Evolutionary conservation across 2,113 vertebrate species (phyloP), one percentile per base, ranked within the genome.

Genomic region (Clarias batrachus): DNA sequence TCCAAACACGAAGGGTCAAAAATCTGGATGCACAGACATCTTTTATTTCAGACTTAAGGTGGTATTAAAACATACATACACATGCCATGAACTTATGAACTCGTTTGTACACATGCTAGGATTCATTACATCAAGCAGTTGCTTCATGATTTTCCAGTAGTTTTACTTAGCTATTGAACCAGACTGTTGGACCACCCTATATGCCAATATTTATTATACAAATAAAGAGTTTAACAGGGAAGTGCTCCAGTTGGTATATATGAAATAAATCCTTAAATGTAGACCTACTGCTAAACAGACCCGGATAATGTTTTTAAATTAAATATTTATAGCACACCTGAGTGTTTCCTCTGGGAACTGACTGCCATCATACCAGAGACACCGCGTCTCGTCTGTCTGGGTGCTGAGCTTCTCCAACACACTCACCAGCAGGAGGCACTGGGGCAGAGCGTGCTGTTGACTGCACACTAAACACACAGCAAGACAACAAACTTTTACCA

Each of bases 371-470:
- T 93, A 96, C 97, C 97, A 99, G 37, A 98, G 93, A 59, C 90
- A 89, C 84, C 96, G 94, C 57, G 95, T 93, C 21, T 96, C 96
- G 37, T 96, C 94, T 60, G 96, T 91, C 88, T 96, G 96, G 76
- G 92, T 91, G 60, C 92, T 89, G 48, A 99, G 93, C 84, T 96
- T 96, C 81, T 94, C 94, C 95, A 97, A 85, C 78, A 97, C 82
- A 73, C 87, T 95, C 16, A 96, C 88, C 84, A 99, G 92, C 85
- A 99, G 56, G 0, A 97, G 94, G 85, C 97, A 97, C 8, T 98
- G 97, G 8, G 98, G 93, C 37, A 99, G 94, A 83, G 94, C 92
- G 10, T 95, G 94, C 60, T 97, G 96, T 74, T 93, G 89, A 56
- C 93, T 90, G 76, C 95, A 92, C 68, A 73, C 98, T 99, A 90